These are phyloP conservation scores for Perdita meconis DNA, from an alignment of 2,888 invertebrate genomes.

Conservation along the genomic window DNA sequence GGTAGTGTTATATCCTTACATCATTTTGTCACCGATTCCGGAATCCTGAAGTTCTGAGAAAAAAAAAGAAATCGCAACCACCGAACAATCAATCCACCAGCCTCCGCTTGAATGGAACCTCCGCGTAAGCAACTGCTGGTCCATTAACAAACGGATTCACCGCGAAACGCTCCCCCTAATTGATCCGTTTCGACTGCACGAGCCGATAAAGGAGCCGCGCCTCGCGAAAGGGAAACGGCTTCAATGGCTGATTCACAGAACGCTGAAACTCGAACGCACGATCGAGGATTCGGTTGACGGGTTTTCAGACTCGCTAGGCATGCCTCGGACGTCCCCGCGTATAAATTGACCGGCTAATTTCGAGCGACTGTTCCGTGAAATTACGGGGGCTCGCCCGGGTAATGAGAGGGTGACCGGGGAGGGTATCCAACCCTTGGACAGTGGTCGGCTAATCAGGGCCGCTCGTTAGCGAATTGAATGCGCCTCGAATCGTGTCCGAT, in stretches of 20 bases:
- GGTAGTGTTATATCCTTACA: no score
- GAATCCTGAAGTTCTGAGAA: not conserved
- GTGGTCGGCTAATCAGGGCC: slow-evolving; percentile 78
- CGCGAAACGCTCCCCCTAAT: not conserved
- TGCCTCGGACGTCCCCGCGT: slow-evolving; percentile 65
- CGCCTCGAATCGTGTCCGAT: slow-evolving; percentile 67
- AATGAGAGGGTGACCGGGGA: slow-evolving; percentile 80
- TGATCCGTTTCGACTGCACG: slow-evolving; percentile 17
- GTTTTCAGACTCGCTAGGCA: slow-evolving; percentile 66
- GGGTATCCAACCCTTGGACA: slow-evolving; percentile 76
- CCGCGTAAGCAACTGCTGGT: not conserved
- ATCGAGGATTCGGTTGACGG: slow-evolving; percentile 56
- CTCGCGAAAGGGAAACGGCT: slow-evolving; percentile 21
- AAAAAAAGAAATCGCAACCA: not conserved
- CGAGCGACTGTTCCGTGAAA: slow-evolving; percentile 81
- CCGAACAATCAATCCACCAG: not conserved
- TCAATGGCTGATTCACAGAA: slow-evolving; percentile 46
- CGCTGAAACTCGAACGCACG: slow-evolving; percentile 56
- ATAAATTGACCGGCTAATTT: slow-evolving; percentile 76
- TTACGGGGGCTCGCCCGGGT: slow-evolving; percentile 75
- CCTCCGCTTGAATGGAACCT: not conserved
- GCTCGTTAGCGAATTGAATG: slow-evolving; percentile 82
- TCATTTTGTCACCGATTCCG: no score
- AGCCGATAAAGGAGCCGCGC: not conserved
- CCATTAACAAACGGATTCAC: slow-evolving; percentile 1